Conservation (phyloP, 2,797 vertebrate genomes). For the Characodon lateralis region DNA sequence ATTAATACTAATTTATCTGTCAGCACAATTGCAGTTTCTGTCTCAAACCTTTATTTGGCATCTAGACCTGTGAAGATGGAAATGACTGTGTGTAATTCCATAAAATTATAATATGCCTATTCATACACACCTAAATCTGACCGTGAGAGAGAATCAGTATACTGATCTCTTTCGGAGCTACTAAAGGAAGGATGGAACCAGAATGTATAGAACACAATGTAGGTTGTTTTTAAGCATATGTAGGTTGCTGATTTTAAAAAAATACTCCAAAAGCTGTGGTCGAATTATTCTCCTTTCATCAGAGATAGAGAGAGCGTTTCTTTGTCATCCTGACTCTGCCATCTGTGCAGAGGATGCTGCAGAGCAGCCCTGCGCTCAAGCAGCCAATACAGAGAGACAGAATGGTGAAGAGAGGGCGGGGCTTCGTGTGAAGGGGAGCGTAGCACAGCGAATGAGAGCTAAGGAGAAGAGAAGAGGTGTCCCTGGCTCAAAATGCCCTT, state of each 20-base stretch:
- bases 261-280: conserved; percentile 30
- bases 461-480: conserved; percentile 72
- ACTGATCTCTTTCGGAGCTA: neutral
- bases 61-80: neutral
- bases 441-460: conserved; percentile 52
- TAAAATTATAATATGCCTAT: neutral
- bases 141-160: neutral
- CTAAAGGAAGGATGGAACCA: neutral
- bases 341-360: conserved; percentile 56
- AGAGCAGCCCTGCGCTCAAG: conserved; percentile 50
- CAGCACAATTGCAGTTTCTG: neutral
- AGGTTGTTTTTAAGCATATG: conserved; percentile 28
- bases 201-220: conserved; percentile 5
- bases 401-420: conserved; percentile 56
- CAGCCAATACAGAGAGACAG: conserved; percentile 60
- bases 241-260: conserved; percentile 45
- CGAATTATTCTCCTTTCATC: conserved; percentile 24
- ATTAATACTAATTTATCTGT: neutral
- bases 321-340: conserved; percentile 57
- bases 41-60: neutral
- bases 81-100: neutral
- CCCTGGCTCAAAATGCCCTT: conserved; percentile 65
- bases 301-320: conserved; percentile 31
- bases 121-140: neutral
- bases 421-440: conserved; percentile 29